Base-by-base conservation (phyloP, 2,888 invertebrate species). In the Serrognathus titanus region DNA sequence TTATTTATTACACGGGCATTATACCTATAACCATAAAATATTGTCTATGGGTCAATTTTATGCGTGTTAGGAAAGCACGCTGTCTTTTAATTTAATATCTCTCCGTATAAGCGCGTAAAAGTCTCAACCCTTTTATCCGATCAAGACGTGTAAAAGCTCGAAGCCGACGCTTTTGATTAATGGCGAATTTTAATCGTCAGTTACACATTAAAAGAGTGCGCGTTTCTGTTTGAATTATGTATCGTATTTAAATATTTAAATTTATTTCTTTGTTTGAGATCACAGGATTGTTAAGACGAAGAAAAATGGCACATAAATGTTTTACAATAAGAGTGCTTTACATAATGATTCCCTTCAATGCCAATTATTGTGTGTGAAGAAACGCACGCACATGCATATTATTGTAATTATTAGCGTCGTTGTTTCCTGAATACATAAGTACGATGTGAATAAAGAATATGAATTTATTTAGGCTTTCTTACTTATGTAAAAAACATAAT, bases 221-320 rank as follows among this genome's bases (percentile, higher is more conserved):
- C 24, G 5, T 31, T 31, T 31, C 24, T 31, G 24, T 7, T 31
- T 31, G 24, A 31, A 31, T 31, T 31, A 31, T 31, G 5, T 31
- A 31, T 31, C 13, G 20, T 38, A 55, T 50, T 55, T 55, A 55
- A 55, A 55, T 55, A 55, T 55, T 55, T 45, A 55, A 55, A 51
- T 55, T 55, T 55, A 55, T 51, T 51, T 55, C 55, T 55, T 55
- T 55, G 55, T 55, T 45, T 51, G 51, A 47, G 55, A 40, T 55
- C 51, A 55, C 35, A 46, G 51, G 51, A 51, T 38, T 51, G 47
- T 47, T 51, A 50, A 41, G 12, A 41, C 35, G 49, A 12, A 40
- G 36, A 39, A 43, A 43, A 39, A 20, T 40, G 54, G 48, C 54
- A 49, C 51, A 11, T 49, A 54, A 54, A 49, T 31, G 51, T 40